Percentiles rank a stretch among this genome's conserved stretches.
Evolutionary conservation across 2,797 vertebrate species (phyloP).

Genomic region (Enteromius trimaculatus): DNA sequence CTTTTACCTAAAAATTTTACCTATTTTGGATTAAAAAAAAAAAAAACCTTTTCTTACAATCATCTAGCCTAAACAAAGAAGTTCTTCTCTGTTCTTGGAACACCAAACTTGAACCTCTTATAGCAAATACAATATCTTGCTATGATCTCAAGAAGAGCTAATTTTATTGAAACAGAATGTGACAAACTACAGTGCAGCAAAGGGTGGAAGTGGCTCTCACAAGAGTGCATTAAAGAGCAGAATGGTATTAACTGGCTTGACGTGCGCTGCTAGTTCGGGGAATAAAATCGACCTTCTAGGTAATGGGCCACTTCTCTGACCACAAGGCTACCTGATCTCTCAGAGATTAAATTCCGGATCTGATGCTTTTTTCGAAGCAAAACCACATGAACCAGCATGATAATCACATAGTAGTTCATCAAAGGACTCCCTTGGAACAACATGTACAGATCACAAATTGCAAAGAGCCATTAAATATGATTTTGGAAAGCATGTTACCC

Average conservation of each 20-base stretch:
- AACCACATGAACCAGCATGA: conserved; percentile 36
- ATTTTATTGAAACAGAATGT: background rate
- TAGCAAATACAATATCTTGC: background rate
- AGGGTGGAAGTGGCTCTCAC: background rate
- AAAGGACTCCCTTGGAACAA: conserved; percentile 29
- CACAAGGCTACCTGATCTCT: conserved; percentile 37
- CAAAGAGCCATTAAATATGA: conserved; percentile 23
- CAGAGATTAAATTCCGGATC: conserved; percentile 17
- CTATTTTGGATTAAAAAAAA: background rate
- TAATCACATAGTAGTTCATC: conserved; percentile 30
- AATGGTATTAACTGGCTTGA: conserved; percentile 41
- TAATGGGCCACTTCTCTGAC: conserved; percentile 46
- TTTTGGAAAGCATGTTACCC: background rate
- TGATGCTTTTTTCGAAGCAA: conserved; percentile 37
- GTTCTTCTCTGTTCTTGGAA: background rate
- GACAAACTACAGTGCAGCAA: background rate
- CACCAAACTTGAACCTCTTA: background rate
- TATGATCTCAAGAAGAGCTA: conserved; percentile 4
- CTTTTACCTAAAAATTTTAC: too few species aligned
- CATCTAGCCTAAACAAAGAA: background rate
- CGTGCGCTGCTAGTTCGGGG: conserved; percentile 4
- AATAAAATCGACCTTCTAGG: conserved; percentile 47
- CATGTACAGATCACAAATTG: conserved; percentile 30
- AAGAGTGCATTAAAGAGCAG: conserved; percentile 39
- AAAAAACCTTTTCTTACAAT: background rate